phyloP scores from a whole-genome alignment of 2,113 vertebrate species.

The Zapus hudsonius region DNA sequence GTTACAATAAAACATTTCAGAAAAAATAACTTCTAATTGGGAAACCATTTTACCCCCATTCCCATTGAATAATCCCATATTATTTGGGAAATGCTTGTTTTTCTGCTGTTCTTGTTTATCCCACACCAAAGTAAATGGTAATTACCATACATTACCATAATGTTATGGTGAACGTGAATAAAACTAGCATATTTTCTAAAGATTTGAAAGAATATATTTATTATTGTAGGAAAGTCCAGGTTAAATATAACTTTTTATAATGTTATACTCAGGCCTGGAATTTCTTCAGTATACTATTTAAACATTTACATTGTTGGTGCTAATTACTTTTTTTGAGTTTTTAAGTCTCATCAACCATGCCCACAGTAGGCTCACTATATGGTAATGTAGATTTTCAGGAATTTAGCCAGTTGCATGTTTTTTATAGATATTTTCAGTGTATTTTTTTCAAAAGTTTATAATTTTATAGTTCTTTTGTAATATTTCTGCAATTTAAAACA shows the following conservation, averaged over 20 bases:
- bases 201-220: constrained; percentile 57
- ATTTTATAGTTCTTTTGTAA: constrained; percentile 78
- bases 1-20: constrained; percentile 6
- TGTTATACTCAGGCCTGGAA: constrained; percentile 9
- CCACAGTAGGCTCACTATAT: not conserved
- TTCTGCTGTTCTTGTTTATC: not conserved
- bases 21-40: constrained; percentile 27
- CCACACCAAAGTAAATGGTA: constrained; percentile 6
- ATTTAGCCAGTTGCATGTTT: constrained; percentile 51
- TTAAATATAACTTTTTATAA: constrained; percentile 57
- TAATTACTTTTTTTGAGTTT: constrained; percentile 69
- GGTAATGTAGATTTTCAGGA: constrained; percentile 52
- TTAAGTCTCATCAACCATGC: constrained; percentile 27
- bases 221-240: constrained; percentile 5
- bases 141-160: constrained; percentile 28
- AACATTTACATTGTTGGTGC: constrained; percentile 70
- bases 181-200: constrained; percentile 57
- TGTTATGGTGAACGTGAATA: constrained; percentile 58
- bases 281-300: constrained; percentile 50
- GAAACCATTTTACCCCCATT: not conserved
- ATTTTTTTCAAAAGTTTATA: constrained; percentile 64
- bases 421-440: constrained; percentile 71
- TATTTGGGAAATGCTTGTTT: constrained; percentile 21
- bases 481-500: constrained; percentile 62
- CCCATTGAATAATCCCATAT: not conserved